A percentile compares a stretch with the other conserved stretches of the same genome.
Evolutionary conservation across 2,113 vertebrate species (phyloP).

Genomic region (Anas platyrhynchos): DNA sequence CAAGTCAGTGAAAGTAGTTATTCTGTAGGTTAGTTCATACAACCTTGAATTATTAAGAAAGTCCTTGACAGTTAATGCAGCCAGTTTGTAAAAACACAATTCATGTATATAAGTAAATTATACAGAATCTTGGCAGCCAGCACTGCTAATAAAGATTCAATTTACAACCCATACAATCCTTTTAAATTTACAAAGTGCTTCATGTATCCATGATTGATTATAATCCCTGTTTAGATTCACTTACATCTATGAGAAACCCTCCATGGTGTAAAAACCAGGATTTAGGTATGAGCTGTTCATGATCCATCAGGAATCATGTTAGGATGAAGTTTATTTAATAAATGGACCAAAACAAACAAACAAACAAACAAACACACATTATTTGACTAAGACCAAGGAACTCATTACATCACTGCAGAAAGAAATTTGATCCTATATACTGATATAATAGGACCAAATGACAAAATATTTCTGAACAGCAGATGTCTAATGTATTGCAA

Average conservation of each 20-base stretch:
- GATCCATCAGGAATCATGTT: neutral
- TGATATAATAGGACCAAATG: neutral
- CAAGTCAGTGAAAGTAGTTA: slow-evolving; percentile 72
- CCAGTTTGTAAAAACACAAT: slow-evolving; percentile 47
- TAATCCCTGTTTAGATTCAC: slow-evolving; percentile 39
- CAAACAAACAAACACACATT: neutral
- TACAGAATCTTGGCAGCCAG: slow-evolving; percentile 65
- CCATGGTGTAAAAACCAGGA: neutral
- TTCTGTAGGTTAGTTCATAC: slow-evolving; percentile 67
- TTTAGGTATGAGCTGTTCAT: neutral
- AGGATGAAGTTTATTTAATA: neutral
- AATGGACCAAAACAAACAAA: neutral
- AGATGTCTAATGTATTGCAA: neutral
- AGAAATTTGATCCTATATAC: neutral
- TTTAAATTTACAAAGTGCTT: slow-evolving; percentile 63
- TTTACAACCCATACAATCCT: slow-evolving; percentile 59
- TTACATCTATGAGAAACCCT: neutral
- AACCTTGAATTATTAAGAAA: slow-evolving; percentile 79
- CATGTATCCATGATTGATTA: slow-evolving; percentile 65
- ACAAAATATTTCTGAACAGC: neutral
- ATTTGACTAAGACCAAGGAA: neutral
- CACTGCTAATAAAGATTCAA: slow-evolving; percentile 72
- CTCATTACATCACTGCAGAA: neutral
- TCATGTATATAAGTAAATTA: slow-evolving; percentile 63
- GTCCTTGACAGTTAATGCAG: slow-evolving; percentile 75